Percentiles rank a stretch among this genome's conserved stretches.
Evolutionary conservation across 2,888 invertebrate genomes (phyloP).

Genomic region (Anodontia alba): DNA sequence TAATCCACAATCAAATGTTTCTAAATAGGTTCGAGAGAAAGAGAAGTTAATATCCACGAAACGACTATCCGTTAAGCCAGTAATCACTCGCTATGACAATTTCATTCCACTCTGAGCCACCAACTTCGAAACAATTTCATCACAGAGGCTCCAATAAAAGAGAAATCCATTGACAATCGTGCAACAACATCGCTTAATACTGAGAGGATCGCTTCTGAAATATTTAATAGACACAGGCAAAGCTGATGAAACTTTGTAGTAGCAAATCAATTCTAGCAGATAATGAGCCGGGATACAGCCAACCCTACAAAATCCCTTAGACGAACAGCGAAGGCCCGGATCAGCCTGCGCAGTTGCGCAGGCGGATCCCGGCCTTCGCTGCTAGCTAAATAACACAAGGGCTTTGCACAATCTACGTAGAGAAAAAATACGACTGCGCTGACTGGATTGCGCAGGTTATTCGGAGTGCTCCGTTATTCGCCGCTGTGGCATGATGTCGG

Average conservation of each 20-base stretch:
- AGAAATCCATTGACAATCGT: not conserved
- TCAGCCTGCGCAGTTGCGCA: not conserved
- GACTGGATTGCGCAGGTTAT: no score
- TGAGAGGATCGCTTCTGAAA: not conserved
- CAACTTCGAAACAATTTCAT: conserved; percentile 1
- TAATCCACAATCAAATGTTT: no score
- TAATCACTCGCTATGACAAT: not conserved
- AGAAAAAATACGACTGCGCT: no score
- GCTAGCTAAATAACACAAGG: no score
- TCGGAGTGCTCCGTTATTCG: no score
- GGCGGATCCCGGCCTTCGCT: not conserved
- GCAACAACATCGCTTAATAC: not conserved
- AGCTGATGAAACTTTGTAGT: not conserved
- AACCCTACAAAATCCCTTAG: no score
- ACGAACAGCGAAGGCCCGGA: not conserved
- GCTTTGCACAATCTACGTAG: no score
- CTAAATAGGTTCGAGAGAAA: no score
- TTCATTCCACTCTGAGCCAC: not conserved
- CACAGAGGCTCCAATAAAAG: not conserved
- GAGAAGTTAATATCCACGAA: no score
- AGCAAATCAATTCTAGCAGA: not conserved
- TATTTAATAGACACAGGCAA: not conserved
- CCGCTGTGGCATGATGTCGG: no score
- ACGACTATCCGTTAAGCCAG: not conserved
- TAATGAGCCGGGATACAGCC: no score